These are phyloP conservation scores for Pristionchus maxplancki DNA, from an alignment of 2,888 invertebrate genomes.

Conservation along the genomic window DNA sequence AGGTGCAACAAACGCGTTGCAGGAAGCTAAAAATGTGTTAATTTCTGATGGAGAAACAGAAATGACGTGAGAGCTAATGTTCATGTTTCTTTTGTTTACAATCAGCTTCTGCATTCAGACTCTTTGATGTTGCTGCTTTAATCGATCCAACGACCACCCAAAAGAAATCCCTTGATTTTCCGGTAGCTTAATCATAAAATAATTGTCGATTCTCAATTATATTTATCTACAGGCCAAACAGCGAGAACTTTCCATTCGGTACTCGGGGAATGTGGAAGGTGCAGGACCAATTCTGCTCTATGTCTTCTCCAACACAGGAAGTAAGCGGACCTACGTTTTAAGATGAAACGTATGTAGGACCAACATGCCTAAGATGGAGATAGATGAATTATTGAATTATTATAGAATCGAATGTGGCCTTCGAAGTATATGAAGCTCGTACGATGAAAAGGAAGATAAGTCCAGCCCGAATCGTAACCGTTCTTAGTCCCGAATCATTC, in stretches of 20 bases:
- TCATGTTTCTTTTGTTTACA: too few species aligned
- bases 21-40: neutral
- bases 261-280: neutral
- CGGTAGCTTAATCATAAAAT: neutral
- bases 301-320: slow-evolving; percentile 23
- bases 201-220: neutral
- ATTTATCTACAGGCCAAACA: neutral
- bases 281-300: neutral
- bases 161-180: neutral
- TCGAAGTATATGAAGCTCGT: slow-evolving; percentile 24
- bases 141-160: neutral
- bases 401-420: neutral
- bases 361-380: too few species aligned
- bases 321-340: too few species aligned
- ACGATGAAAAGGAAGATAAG: neutral
- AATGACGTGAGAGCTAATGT: neutral
- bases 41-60: neutral
- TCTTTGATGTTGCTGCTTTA: neutral
- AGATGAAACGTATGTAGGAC: too few species aligned
- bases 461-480: neutral
- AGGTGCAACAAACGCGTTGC: neutral
- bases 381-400: neutral
- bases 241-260: neutral
- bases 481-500: slow-evolving; percentile 23
- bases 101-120: too few species aligned